A percentile compares a stretch with the other conserved stretches of the same genome.
phyloP scores from a whole-genome alignment of 2,113 vertebrate genomes.

The Gorsachius goisagi region DNA sequence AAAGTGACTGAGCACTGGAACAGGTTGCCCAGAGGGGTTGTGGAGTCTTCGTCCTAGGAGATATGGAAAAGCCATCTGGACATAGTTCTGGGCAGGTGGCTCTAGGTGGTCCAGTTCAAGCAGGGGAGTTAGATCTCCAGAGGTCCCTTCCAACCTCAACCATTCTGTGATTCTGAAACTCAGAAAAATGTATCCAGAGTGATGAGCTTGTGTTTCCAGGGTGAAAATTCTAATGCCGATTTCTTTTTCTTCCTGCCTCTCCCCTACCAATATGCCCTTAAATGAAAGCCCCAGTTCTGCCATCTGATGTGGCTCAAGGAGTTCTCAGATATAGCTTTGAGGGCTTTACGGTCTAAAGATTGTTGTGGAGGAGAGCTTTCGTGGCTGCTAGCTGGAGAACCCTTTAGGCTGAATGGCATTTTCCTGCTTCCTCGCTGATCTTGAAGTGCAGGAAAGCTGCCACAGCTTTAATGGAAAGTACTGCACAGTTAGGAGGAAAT shows the following conservation, averaged over 20 bases:
- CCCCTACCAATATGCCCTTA: neutral
- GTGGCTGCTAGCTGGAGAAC: conserved; percentile 28
- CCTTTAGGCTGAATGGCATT: neutral
- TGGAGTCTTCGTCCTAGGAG: neutral
- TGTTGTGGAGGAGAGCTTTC: neutral
- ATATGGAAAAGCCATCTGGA: neutral
- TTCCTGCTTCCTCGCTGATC: conserved; percentile 23
- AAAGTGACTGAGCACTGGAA: neutral
- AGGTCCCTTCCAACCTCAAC: neutral
- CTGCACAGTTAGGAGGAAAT: conserved; percentile 48
- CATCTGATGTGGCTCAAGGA: neutral
- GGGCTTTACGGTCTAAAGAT: neutral
- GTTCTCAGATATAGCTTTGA: neutral
- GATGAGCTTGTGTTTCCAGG: neutral
- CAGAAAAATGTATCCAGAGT: neutral
- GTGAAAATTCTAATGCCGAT: neutral
- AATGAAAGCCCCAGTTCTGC: neutral
- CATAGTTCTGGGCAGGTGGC: neutral
- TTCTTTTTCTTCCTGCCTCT: neutral
- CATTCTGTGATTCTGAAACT: neutral
- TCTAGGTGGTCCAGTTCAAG: neutral
- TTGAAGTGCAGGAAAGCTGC: conserved; percentile 34
- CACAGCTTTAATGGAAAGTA: conserved; percentile 22
- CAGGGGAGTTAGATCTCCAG: neutral
- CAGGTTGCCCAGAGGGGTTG: neutral